These are phyloP conservation scores for Pogonus chalceus DNA, from an alignment of 1,140 invertebrate species.

Conservation along the genomic window DNA sequence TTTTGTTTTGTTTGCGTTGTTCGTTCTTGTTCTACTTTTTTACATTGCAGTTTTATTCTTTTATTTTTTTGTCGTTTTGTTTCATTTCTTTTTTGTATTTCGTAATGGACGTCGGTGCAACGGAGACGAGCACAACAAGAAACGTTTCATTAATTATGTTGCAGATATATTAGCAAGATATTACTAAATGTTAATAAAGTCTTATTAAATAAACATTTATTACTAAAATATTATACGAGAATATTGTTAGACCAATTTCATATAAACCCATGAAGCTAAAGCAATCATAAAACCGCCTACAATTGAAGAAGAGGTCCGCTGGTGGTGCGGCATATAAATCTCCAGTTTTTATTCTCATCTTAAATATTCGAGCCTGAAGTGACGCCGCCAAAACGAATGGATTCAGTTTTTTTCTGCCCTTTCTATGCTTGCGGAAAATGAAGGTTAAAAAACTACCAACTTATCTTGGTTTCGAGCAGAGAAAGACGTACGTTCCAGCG, in stretches of 20 bases:
- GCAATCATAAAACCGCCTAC: too few species aligned
- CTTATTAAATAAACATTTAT: too few species aligned
- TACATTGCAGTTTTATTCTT: background rate
- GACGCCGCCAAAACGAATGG: background rate
- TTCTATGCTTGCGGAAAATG: conserved; percentile 1
- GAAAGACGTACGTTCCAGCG: background rate
- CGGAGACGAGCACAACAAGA: background rate
- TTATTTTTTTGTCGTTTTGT: background rate
- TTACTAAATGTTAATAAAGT: too few species aligned
- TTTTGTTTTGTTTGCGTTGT: background rate
- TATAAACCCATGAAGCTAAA: too few species aligned
- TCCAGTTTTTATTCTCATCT: background rate
- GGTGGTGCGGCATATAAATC: background rate
- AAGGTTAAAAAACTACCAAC: background rate
- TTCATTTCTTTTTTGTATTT: background rate
- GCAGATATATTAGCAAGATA: too few species aligned
- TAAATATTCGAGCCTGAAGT: conserved; percentile 1
- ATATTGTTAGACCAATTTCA: too few species aligned
- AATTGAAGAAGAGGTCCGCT: too few species aligned
- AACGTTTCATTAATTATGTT: background rate
- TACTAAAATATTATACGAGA: too few species aligned
- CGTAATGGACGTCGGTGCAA: background rate
- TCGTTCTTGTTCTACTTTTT: background rate
- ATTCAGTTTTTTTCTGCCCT: background rate
- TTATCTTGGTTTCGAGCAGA: background rate